phyloP scores from a whole-genome alignment of 1,140 invertebrate genomes.

The Galendromus occidentalis region DNA sequence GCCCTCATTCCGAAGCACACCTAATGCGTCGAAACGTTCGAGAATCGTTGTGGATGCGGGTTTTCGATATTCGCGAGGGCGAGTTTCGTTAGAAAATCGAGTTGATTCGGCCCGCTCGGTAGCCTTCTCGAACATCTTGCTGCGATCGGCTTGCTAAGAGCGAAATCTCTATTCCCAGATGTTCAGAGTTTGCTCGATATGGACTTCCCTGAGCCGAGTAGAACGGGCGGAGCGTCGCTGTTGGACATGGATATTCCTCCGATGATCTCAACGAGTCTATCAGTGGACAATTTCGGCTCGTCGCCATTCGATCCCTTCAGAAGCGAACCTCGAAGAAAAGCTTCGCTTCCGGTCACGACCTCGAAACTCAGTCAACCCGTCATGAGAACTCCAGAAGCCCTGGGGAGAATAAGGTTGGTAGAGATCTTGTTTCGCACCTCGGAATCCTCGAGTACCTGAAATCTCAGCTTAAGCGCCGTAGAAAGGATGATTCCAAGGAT shows the following conservation, averaged over 20 bases:
- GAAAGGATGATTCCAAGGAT: too few species aligned
- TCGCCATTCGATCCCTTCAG: background rate
- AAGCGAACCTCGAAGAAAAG: background rate
- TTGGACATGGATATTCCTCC: slow-evolving; percentile 7
- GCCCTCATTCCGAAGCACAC: too few species aligned
- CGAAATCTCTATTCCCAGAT: background rate
- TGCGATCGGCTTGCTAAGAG: too few species aligned
- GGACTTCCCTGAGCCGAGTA: background rate
- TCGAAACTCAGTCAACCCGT: background rate
- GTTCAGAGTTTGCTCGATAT: slow-evolving; percentile 9
- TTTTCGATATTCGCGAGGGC: too few species aligned
- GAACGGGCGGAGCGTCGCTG: background rate
- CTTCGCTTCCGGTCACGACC: background rate
- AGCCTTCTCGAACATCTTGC: too few species aligned
- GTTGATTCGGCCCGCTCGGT: too few species aligned
- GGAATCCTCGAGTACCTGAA: background rate
- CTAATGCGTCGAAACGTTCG: too few species aligned
- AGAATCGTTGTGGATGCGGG: too few species aligned
- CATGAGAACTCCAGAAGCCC: background rate
- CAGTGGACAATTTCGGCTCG: slow-evolving; percentile 1
- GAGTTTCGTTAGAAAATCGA: too few species aligned
- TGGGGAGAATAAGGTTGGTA: background rate
- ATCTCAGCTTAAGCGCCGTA: background rate
- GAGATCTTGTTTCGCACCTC: background rate
- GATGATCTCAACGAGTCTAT: background rate